These are phyloP conservation scores for Syritta pipiens DNA, from an alignment of 2,888 invertebrate genomes.

Conservation along the genomic window DNA sequence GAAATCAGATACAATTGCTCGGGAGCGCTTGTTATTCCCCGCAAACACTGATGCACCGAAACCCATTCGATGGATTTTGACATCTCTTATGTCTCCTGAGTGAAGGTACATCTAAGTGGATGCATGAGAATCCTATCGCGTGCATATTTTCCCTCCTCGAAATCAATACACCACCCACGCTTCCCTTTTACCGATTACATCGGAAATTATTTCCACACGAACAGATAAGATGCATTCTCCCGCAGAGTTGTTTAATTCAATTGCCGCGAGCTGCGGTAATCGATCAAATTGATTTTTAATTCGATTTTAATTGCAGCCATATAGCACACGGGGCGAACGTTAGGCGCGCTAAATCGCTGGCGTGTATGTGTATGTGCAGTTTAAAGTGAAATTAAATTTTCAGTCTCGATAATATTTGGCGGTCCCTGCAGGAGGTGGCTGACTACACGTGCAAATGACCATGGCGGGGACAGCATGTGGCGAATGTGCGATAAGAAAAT, in stretches of 20 bases:
- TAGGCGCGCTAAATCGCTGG: background rate
- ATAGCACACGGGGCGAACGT: background rate
- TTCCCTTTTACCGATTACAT: no score
- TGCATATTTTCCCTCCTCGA: no score
- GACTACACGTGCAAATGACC: background rate
- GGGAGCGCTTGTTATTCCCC: no score
- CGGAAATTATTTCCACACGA: background rate
- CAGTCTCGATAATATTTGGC: background rate
- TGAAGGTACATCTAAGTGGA: no score
- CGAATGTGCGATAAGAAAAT: constrained; percentile 15
- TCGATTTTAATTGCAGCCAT: constrained; percentile 32
- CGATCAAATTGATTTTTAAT: constrained; percentile 44
- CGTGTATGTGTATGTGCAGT: background rate
- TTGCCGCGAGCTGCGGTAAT: constrained; percentile 4
- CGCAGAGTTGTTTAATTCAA: constrained; percentile 15
- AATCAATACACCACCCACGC: no score
- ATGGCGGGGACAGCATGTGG: background rate
- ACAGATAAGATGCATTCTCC: constrained; percentile 7
- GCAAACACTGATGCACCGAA: no score
- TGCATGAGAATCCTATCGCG: no score
- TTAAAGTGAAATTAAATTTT: background rate
- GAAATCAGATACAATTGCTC: no score
- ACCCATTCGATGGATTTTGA: no score
- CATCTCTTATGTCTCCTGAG: no score
- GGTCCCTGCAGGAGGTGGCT: background rate